Evolutionary conservation across 2,888 invertebrate genomes (phyloP), one percentile per base, ranked within the genome.

Genomic region (Acronicta aceris): DNA sequence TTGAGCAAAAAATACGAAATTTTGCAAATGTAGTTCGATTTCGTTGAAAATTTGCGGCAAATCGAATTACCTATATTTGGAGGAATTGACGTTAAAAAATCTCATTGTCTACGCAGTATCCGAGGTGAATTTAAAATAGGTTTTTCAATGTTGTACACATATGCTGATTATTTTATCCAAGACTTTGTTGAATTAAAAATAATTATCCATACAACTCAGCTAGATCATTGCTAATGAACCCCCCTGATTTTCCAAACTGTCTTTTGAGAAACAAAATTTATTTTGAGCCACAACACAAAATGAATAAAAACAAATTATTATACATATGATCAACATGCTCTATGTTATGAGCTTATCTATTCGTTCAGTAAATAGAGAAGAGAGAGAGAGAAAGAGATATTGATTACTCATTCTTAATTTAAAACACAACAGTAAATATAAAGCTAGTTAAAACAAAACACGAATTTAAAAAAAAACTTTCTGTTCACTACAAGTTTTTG

Each of bases 71-170:
- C 38, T 15, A 21, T 15, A 56, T 42, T 56, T 53, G 25, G 2
- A 45, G 13, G 7, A 42, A 62, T 46, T 50, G 16, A 40, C 25
- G 50, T 63, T 33, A 45, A 54, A 53, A 40, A 57, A 47, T 41
- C 33, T 68, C 40, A 43, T 21, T 53, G 50, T 47, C 36, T 41
- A 36, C 17, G 27, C 46, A n/a, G 12, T 38, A 8, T 17, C 9
- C 21, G 46, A 5, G 16, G 30, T 3, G 50, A 63, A 68, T 69
- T 51, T 58, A 16, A 57, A 67, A 36, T 6, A 47, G 21, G 30
- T 0, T 1, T 41, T 8, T 42, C 12, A 9, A n/a, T n/a, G n/a
- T n/a, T 49, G 13, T 43, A 36, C 5, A 13, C n/a, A 4, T 5
- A 33, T 33, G 33, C 33, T 12, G 33, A 33, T 30, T 30, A 30